Evolutionary conservation across 2,888 invertebrate genomes (phyloP), one percentile per base, ranked within the genome.

Genomic region (Drosophila limbata): DNA sequence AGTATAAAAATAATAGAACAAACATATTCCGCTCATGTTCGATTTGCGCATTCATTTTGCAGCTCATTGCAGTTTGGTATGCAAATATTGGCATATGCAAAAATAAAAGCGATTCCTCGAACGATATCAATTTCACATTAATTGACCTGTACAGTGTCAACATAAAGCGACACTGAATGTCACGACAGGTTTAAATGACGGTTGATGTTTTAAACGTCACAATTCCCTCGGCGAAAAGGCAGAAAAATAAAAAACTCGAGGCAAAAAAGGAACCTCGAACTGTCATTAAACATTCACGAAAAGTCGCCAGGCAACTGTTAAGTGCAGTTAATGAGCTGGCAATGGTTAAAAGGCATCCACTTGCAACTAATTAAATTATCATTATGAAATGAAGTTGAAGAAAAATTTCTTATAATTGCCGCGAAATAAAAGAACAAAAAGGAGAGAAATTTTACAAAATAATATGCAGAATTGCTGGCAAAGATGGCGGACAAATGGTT

Each of bases 291-390:
- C 70, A 86, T 88, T 78, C 79, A 84, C 56, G 62, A 81, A 88
- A 81, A 71, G 69, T 69, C 66, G 69, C 35, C 44, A 50, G 48
- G 44, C 69, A 69, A 31, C 68, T 39, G 64, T 88, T 84, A 88
- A 84, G 84, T 88, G 84, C 89, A 89, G 64, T 88, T 84, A 87
- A 87, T 88, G 84, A 79, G 79, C 61, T 64, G 69, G 65, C 73
- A 80, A 66, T 51, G 65, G 63, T 55, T 47, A 47, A 57, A 57
- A 57, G 71, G 50, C 78, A 81, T 45, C 67, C 56, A 81, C 85
- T 88, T 76, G 82, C 79, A 84, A 63, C 89, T 88, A 88, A 84
- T 88, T 84, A 87, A 88, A 87, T 84, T 88, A 88, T 84, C 85
- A 82, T 83, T 87, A 76, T 53, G 55, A 59, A 70, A 53, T 45